These are phyloP conservation scores for Catalaphyllia jardinei DNA, from an alignment of 64 coral and sea anemone species.

Conservation along the genomic window DNA sequence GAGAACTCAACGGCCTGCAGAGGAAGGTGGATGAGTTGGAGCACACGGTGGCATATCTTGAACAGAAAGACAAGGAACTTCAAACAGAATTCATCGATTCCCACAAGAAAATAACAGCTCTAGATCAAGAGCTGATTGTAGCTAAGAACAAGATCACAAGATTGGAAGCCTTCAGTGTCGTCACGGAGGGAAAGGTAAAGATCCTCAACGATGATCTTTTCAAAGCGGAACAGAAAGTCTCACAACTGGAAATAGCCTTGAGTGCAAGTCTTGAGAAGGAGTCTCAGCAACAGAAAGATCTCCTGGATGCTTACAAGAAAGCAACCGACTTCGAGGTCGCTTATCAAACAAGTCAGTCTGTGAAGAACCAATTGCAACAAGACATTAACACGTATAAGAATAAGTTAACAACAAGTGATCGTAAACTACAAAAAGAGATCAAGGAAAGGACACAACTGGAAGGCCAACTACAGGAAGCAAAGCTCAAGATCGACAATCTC, in stretches of 20 bases:
- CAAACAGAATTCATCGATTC: conserved; percentile 66
- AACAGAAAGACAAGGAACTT: conserved; percentile 63
- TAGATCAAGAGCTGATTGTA: conserved; percentile 76
- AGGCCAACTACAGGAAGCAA: conserved; percentile 46
- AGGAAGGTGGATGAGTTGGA: conserved; percentile 61
- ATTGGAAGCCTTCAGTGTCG: conserved; percentile 53
- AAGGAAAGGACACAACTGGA: conserved; percentile 57
- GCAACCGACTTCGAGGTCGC: conserved; percentile 75
- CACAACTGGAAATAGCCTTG: conserved; percentile 59
- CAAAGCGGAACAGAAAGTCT: conserved; percentile 63
- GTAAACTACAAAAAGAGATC: conserved; percentile 52
- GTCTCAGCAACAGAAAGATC: conserved; percentile 72
- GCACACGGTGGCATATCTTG: conserved; percentile 43
- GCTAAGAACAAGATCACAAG: conserved; percentile 69
- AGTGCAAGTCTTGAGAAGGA: conserved; percentile 58
- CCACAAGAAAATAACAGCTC: conserved; percentile 45
- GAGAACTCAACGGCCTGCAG: conserved; percentile 30
- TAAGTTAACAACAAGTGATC: conserved; percentile 47
- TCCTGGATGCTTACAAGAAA: conserved; percentile 80
- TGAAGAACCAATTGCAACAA: conserved; percentile 59
- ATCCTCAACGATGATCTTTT: conserved; percentile 54
- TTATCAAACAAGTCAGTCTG: conserved; percentile 42
- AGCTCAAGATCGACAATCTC: conserved; percentile 22
- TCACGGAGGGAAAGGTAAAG: conserved; percentile 62
- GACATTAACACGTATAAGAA: conserved; percentile 54